These are phyloP conservation scores for Zapornia atra DNA, from an alignment of 2,113 vertebrate species.

Conservation along the genomic window DNA sequence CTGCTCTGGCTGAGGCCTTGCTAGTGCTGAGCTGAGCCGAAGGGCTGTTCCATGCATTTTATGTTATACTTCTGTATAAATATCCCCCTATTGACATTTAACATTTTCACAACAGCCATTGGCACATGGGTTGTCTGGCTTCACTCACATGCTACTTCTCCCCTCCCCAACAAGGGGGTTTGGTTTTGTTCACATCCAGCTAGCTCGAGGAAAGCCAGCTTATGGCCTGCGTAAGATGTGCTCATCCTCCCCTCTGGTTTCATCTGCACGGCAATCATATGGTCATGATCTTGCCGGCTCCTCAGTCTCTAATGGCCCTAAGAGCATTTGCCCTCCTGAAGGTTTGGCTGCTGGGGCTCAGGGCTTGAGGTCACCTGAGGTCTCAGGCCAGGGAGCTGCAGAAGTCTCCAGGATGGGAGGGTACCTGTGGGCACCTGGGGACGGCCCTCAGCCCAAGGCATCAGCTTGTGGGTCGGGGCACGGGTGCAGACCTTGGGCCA, in stretches of 20 bases:
- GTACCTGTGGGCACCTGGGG: background rate
- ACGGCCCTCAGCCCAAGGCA: background rate
- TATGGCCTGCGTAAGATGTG: background rate
- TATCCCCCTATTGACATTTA: background rate
- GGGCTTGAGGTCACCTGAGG: background rate
- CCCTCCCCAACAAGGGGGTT: background rate
- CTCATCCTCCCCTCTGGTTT: background rate
- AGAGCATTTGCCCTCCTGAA: background rate
- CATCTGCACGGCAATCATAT: background rate
- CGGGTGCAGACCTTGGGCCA: fast-evolving
- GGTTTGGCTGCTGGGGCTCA: background rate
- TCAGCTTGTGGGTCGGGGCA: background rate
- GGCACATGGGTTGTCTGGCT: background rate
- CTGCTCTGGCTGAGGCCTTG: background rate
- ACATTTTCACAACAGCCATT: background rate
- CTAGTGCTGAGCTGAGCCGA: background rate
- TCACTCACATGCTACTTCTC: background rate
- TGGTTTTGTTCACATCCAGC: background rate
- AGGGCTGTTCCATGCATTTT: background rate
- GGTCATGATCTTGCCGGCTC: background rate
- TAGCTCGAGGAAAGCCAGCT: background rate
- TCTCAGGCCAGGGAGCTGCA: background rate
- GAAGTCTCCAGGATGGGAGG: background rate
- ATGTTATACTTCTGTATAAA: background rate
- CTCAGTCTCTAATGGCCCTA: background rate